Percentiles rank a stretch among this genome's conserved stretches.
Evolutionary conservation across 2,113 vertebrate species (phyloP).

Genomic region (Cygnus atratus): DNA sequence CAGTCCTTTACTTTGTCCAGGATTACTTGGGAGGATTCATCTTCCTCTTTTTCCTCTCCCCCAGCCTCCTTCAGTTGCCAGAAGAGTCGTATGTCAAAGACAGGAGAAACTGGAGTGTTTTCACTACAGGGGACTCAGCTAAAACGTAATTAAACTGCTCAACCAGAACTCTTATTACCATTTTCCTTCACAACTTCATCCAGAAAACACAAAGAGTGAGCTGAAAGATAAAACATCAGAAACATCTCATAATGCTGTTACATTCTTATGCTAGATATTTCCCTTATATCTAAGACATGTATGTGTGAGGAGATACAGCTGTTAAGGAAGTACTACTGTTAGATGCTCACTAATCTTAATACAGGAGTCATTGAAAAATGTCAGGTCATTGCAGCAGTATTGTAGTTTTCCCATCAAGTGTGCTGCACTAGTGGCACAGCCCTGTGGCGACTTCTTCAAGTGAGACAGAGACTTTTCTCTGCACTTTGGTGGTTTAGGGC

Average conservation of each 20-base stretch:
- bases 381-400: rapidly evolving
- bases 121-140: neutral
- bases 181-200: constrained; percentile 41
- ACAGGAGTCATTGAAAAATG: neutral
- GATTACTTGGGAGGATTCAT: neutral
- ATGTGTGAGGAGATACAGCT: too few relatives aligned
- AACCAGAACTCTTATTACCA: constrained; percentile 48
- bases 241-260: neutral
- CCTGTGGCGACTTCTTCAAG: neutral
- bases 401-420: neutral
- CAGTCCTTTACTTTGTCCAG: neutral
- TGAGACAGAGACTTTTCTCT: neutral
- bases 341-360: neutral
- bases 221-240: constrained; percentile 26
- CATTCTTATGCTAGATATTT: neutral
- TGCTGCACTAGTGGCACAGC: neutral
- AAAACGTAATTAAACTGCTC: constrained; percentile 57
- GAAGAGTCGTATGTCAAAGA: neutral
- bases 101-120: constrained; percentile 18
- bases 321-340: neutral
- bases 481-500: neutral
- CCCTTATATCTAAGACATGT: neutral
- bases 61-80: neutral
- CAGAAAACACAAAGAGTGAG: constrained; percentile 27
- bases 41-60: neutral